Evolutionary conservation across 2,113 vertebrate species (phyloP).

Genomic region (Hypomesus transpacificus): DNA sequence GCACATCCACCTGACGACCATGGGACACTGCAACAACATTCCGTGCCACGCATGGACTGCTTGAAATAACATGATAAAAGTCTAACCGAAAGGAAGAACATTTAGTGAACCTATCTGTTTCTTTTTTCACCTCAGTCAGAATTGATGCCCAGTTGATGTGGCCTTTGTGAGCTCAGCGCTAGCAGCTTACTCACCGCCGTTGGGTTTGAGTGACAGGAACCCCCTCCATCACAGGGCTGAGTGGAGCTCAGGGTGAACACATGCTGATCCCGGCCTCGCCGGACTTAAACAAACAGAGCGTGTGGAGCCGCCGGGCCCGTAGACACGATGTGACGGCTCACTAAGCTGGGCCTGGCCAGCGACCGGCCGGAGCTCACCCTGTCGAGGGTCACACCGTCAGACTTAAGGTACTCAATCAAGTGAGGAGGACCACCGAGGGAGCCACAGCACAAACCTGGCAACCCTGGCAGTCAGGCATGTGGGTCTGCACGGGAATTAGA

Average conservation of each 20-base stretch:
- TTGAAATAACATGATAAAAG: neutral
- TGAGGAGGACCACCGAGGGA: slow-evolving; percentile 31
- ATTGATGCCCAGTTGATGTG: neutral
- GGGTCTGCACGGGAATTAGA: slow-evolving; percentile 9
- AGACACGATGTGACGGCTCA: slow-evolving; percentile 10
- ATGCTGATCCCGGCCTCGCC: neutral
- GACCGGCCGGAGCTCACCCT: neutral
- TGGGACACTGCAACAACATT: neutral
- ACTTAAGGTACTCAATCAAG: slow-evolving; percentile 27
- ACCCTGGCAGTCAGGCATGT: slow-evolving; percentile 11
- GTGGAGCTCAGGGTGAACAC: neutral
- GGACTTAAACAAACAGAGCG: neutral
- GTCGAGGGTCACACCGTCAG: slow-evolving; percentile 12
- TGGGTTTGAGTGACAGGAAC: slow-evolving; percentile 8
- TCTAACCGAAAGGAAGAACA: neutral
- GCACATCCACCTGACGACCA: neutral
- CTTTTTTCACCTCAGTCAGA: too few species aligned
- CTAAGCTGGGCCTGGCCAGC: neutral
- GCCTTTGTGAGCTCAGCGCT: neutral
- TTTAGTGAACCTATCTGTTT: too few species aligned
- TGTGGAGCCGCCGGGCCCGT: neutral
- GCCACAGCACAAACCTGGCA: slow-evolving; percentile 9
- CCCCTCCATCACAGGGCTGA: neutral
- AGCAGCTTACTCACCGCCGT: neutral
- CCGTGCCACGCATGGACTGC: neutral